phyloP scores from a whole-genome alignment of 2,797 vertebrate species.

The Hippopotamyrus pictus region DNA sequence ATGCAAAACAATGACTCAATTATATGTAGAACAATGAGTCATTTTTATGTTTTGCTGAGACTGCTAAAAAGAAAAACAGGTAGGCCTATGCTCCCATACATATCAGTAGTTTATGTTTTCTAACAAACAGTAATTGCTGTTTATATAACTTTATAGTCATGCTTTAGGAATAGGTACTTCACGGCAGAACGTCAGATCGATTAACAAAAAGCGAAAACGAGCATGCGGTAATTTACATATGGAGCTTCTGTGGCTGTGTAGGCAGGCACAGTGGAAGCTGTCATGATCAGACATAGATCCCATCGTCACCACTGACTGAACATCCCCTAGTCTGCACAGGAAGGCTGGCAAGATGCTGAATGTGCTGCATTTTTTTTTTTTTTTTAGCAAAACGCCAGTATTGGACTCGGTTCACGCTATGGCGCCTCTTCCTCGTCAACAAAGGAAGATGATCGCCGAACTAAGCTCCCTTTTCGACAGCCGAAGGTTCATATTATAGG shows the following conservation, averaged over 20 bases:
- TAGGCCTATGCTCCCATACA: neutral
- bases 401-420: neutral
- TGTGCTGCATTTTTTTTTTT: neutral
- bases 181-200: neutral
- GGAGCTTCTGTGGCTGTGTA: neutral
- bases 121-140: neutral
- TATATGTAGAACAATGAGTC: neutral
- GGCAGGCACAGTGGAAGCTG: conserved; percentile 6
- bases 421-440: neutral
- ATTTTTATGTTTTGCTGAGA: neutral
- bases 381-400: neutral
- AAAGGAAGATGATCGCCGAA: neutral
- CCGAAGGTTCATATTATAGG: neutral
- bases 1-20: neutral
- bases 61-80: neutral
- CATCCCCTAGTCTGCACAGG: neutral
- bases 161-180: neutral
- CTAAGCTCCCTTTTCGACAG: neutral
- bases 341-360: neutral
- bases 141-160: neutral
- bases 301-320: neutral
- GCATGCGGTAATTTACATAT: neutral
- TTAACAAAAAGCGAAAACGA: neutral
- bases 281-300: conserved; percentile 14
- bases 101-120: neutral